Base-by-base conservation (phyloP, 2,797 vertebrate species). In the Hydrocynus forskahlii region DNA sequence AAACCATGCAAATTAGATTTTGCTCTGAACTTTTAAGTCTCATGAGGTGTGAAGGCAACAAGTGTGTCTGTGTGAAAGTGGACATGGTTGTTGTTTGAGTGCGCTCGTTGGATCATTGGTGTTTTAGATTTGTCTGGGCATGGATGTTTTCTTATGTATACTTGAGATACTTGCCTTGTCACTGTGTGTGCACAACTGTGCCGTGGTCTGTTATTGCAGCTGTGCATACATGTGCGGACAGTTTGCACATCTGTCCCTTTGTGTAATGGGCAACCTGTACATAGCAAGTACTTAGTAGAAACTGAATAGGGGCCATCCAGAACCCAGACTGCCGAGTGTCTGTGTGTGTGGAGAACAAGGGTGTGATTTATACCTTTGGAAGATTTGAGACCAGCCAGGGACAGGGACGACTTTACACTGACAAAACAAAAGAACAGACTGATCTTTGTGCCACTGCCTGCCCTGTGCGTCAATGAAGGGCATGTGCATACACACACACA, bases 401-500 rank as follows among this genome's bases (percentile, higher is more conserved):
- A 67, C 79, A 59, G 75, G 79, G 74, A 69, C 76, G 50, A 81
- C 62, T 78, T 86, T 81, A 76, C 67, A 38, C 84, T 76, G 76
- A 63, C 81, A 81, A 79, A 83, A 83, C 81, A 79, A 76, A 79
- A 74, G 84, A 88, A 88, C 90, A 90, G 80, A 85, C 85, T 29
- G 71, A 84, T 85, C 87, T 85, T 79, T 87, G 84, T 88, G 80
- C 75, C 48, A 38, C 40, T 76, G 74, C 86, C 83, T 84, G 55
- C 77, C 66, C 50, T 78, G 54, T 78, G 48, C 63, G 82, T 82
- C 83, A 85, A 48, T 67, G 68, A 78, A 81, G 86, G 75, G 52
- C 62, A 80, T 29, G 66, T 23, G 54, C 73, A 75, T 52, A 83
- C 81, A 76, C 43, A 70, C 55, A 45, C 10, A 63, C 23, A 35